Conservation (phyloP, 2,113 vertebrate genomes). For the Edolisoma coerulescens region DNA sequence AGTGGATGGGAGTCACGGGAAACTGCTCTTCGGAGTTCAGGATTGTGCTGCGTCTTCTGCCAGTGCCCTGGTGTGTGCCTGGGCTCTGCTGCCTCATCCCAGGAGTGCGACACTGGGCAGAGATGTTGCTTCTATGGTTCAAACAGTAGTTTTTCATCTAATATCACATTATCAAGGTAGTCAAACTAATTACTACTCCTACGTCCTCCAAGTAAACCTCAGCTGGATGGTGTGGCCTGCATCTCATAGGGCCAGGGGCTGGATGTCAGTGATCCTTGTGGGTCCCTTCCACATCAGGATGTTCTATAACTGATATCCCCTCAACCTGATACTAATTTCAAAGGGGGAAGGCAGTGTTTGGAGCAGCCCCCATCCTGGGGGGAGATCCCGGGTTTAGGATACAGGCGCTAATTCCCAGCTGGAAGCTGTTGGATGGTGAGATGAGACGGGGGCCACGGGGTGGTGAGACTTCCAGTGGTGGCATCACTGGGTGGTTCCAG, state of each 20-base stretch:
- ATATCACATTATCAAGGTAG: neutral
- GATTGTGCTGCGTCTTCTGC: neutral
- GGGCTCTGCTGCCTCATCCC: neutral
- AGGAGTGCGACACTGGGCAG: neutral
- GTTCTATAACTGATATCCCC: neutral
- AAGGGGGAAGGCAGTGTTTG: neutral
- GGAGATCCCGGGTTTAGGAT: neutral
- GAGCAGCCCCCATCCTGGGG: no score
- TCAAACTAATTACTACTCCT: neutral
- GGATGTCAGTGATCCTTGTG: neutral
- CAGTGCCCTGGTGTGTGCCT: neutral
- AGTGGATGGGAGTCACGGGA: neutral
- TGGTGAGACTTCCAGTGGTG: neutral
- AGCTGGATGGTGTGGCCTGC: accelerated
- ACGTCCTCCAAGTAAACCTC: neutral
- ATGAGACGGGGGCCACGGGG: accelerated
- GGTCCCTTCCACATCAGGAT: neutral
- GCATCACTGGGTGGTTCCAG: neutral
- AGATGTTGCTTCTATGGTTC: neutral
- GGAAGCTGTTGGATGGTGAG: neutral
- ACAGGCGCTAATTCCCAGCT: neutral
- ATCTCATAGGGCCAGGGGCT: accelerated
- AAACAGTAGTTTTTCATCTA: neutral
- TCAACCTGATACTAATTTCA: neutral
- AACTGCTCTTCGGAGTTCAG: neutral